Evolutionary conservation across 2,113 vertebrate species (phyloP).

Genomic region (Hydrochoerus hydrochaeris): DNA sequence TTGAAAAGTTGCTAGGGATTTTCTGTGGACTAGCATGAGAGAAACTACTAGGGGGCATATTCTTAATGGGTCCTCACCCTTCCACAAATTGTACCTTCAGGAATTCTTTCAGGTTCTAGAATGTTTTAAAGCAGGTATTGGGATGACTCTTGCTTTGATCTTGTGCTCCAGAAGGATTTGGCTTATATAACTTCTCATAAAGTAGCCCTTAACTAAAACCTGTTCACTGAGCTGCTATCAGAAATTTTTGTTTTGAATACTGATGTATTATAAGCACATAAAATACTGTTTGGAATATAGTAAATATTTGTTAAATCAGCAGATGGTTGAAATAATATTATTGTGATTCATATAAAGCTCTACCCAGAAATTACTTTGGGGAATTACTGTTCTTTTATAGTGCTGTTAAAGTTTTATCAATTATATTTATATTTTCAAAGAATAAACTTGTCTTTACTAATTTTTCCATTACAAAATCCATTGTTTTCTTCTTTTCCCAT

Average conservation of each 20-base stretch:
- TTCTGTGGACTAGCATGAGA: neutral
- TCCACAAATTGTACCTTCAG: neutral
- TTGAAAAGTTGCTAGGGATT: neutral
- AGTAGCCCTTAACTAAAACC: neutral
- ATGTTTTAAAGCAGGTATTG: neutral
- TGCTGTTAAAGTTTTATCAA: neutral
- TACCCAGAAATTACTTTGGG: constrained; percentile 4
- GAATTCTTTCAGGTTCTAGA: neutral
- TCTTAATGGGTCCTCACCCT: neutral
- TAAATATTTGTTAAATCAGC: constrained; percentile 6
- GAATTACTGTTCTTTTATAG: neutral
- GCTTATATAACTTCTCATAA: neutral
- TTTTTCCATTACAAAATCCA: neutral
- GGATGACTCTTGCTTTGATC: neutral
- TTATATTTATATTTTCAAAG: constrained; percentile 45
- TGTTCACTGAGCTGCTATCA: neutral
- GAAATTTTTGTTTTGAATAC: neutral
- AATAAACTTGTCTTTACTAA: neutral
- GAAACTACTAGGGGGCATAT: neutral
- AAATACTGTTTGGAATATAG: neutral
- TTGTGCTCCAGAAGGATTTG: neutral
- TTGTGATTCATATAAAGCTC: neutral
- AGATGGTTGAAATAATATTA: neutral
- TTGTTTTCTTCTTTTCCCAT: neutral
- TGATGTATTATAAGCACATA: neutral